Evolutionary conservation across 2,113 vertebrate species (phyloP).

Genomic region (Zosterops lateralis): DNA sequence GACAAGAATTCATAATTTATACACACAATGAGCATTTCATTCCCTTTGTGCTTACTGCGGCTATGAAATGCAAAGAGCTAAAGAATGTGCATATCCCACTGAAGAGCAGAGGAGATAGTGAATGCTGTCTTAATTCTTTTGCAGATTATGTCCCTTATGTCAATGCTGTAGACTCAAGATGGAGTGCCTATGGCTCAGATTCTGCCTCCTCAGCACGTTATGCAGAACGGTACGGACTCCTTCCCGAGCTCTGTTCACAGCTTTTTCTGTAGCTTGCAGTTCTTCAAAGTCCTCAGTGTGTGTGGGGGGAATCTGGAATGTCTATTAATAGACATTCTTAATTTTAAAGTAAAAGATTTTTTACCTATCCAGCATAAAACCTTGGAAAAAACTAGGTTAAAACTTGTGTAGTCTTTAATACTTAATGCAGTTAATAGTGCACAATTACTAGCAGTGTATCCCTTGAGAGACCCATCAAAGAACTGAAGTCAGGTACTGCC

Average conservation of each 20-base stretch:
- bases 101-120: neutral
- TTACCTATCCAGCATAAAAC: neutral
- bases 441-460: neutral
- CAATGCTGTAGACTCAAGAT: constrained; percentile 88
- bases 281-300: neutral
- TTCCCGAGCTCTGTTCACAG: neutral
- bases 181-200: constrained; percentile 88
- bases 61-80: neutral
- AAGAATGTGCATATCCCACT: neutral
- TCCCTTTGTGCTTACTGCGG: neutral
- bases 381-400: neutral
- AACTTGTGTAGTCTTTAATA: neutral
- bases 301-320: neutral
- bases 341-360: neutral
- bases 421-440: neutral
- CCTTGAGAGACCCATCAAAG: neutral
- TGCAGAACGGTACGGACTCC: constrained; percentile 78
- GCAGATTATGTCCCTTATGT: constrained; percentile 89
- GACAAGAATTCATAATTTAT: neutral
- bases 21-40: neutral
- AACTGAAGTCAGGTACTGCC: neutral
- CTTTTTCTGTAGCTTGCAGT: neutral
- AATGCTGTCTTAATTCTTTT: neutral
- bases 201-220: constrained; percentile 86
- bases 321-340: neutral